Percentiles rank a stretch among this genome's conserved stretches.
These are phyloP conservation scores for Musca vetustissima DNA, from an alignment of 1,140 invertebrate genomes.

Conservation along the genomic window DNA sequence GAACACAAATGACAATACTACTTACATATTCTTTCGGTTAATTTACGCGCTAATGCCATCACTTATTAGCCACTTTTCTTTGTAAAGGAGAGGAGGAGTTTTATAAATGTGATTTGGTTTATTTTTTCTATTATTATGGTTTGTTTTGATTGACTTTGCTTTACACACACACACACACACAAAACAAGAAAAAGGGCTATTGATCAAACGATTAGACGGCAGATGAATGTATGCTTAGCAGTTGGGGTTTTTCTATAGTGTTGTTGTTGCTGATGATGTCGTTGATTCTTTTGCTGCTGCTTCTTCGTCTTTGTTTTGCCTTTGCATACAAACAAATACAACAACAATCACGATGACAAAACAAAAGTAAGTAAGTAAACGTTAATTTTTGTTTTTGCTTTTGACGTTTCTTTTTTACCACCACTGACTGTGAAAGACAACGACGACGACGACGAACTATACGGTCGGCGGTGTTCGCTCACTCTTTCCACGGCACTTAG, in stretches of 20 bases:
- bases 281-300: too few relatives aligned
- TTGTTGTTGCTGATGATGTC: too few relatives aligned
- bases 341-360: neutral
- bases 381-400: constrained; percentile 1
- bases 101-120: neutral
- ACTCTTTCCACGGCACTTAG: constrained; percentile 18
- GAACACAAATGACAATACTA: too few relatives aligned
- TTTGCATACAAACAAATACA: neutral
- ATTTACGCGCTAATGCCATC: constrained; percentile 36
- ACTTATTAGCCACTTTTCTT: constrained; percentile 30
- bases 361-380: neutral
- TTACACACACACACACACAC: too few relatives aligned
- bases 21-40: constrained; percentile 39
- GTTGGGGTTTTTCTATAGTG: too few relatives aligned
- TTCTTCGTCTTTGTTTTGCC: too few relatives aligned
- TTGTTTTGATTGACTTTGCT: constrained; percentile 16
- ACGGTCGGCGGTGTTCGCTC: too few relatives aligned
- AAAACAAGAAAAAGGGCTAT: neutral
- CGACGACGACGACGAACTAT: too few relatives aligned
- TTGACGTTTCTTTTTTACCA: constrained; percentile 2
- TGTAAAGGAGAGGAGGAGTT: too few relatives aligned
- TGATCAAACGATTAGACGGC: too few relatives aligned
- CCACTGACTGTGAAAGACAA: too few relatives aligned
- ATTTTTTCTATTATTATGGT: neutral
- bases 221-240: too few relatives aligned